phyloP scores from a whole-genome alignment of 1,140 invertebrate genomes.

The Rhagoletis zephyria region DNA sequence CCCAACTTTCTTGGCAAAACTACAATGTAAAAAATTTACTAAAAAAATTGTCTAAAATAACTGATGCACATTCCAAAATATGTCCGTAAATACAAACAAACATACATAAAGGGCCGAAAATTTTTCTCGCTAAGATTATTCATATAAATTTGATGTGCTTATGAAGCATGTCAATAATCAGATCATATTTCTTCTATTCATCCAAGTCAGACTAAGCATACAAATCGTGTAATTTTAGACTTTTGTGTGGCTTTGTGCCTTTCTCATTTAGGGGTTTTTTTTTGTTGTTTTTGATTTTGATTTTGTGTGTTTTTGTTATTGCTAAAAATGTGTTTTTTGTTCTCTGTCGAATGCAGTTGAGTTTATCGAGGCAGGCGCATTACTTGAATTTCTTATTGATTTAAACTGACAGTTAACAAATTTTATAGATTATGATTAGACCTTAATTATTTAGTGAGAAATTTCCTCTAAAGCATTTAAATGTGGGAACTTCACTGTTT shows the following conservation, averaged over 20 bases:
- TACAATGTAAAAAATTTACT: background rate
- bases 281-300: slow-evolving; percentile 4
- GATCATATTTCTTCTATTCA: slow-evolving; percentile 65
- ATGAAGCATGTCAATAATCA: slow-evolving; percentile 72
- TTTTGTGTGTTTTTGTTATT: background rate
- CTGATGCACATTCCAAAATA: background rate
- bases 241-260: slow-evolving; percentile 46
- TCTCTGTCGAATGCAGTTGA: slow-evolving; percentile 6
- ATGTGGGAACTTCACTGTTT: background rate
- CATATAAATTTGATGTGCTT: slow-evolving; percentile 52
- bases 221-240: slow-evolving; percentile 49
- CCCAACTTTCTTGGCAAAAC: too few species aligned
- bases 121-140: slow-evolving; percentile 21
- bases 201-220: slow-evolving; percentile 36
- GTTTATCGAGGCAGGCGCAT: slow-evolving; percentile 22
- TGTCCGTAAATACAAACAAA: background rate
- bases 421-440: slow-evolving; percentile 36
- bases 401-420: slow-evolving; percentile 48
- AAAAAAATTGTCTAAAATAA: background rate
- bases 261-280: background rate
- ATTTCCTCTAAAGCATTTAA: background rate
- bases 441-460: background rate
- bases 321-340: background rate
- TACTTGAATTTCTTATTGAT: slow-evolving; percentile 26
- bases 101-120: background rate